A percentile compares a stretch with the other conserved stretches of the same genome.
Evolutionary conservation across 2,888 invertebrate genomes (phyloP).

Genomic region (Harpalus rufipes): DNA sequence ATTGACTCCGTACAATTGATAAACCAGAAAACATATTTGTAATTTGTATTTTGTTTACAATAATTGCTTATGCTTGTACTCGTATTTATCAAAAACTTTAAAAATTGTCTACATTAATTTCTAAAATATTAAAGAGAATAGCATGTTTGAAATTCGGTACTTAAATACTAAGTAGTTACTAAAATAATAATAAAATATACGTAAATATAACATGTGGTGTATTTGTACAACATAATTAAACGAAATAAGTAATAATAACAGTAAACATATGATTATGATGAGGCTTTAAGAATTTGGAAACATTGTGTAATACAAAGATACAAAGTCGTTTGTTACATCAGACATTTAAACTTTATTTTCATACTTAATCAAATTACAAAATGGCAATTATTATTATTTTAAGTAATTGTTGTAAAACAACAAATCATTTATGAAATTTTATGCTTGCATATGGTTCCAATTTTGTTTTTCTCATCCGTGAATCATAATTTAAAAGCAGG

Average conservation of each 20-base stretch:
- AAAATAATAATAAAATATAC: constrained; percentile 1
- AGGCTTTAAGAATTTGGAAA: background rate
- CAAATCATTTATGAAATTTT: constrained; percentile 34
- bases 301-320: background rate
- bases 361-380: constrained; percentile 3
- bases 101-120: background rate
- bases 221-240: background rate
- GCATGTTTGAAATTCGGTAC: background rate
- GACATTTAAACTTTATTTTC: background rate
- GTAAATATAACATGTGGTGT: background rate
- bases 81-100: background rate
- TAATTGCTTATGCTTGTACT: background rate
- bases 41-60: background rate
- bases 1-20: background rate
- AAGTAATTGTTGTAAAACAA: constrained; percentile 43
- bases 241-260: background rate
- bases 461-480: background rate
- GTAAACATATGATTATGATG: background rate
- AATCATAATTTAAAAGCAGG: background rate
- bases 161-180: background rate
- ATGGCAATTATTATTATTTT: constrained; percentile 9
- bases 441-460: constrained; percentile 55
- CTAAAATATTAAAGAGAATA: background rate
- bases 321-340: constrained; percentile 1
- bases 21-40: background rate